phyloP scores from a whole-genome alignment of 2,888 invertebrate species.

The Gymnoscelis rufifasciata region DNA sequence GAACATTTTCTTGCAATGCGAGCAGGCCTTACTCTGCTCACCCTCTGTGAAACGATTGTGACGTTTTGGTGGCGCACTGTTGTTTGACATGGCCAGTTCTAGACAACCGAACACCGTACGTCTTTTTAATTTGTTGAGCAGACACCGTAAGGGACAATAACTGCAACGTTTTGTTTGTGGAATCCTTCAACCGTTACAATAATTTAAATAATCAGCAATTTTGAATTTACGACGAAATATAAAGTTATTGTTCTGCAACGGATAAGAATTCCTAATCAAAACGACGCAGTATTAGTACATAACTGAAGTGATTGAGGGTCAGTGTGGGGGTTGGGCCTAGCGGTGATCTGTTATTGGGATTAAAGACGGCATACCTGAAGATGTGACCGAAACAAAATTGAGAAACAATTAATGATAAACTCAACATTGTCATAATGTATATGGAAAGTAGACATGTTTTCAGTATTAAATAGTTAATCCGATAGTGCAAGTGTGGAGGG shows the following conservation, averaged over 20 bases:
- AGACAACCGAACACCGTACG: constrained; percentile 75
- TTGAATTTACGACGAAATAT: too few species aligned
- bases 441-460: too few species aligned
- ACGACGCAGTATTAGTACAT: constrained; percentile 39
- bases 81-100: constrained; percentile 88
- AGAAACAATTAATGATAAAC: too few species aligned
- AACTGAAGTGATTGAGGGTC: constrained; percentile 68
- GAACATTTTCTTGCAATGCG: constrained; percentile 85
- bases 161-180: constrained; percentile 1
- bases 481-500: too few species aligned
- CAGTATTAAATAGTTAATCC: too few species aligned
- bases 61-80: constrained; percentile 82
- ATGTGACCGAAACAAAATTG: too few species aligned
- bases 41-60: constrained; percentile 80
- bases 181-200: too few species aligned
- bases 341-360: constrained; percentile 6
- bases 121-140: constrained; percentile 45
- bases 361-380: too few species aligned
- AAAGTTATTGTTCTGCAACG: too few species aligned
- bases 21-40: constrained; percentile 80
- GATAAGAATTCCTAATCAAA: constrained; percentile 7
- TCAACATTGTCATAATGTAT: too few species aligned
- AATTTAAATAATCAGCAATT: too few species aligned
- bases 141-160: constrained; percentile 10
- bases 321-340: constrained; percentile 19